Percentiles rank a stretch among this genome's conserved stretches.
Evolutionary conservation across 2,888 invertebrate species (phyloP).

Genomic region (Pilophorus perplexus): DNA sequence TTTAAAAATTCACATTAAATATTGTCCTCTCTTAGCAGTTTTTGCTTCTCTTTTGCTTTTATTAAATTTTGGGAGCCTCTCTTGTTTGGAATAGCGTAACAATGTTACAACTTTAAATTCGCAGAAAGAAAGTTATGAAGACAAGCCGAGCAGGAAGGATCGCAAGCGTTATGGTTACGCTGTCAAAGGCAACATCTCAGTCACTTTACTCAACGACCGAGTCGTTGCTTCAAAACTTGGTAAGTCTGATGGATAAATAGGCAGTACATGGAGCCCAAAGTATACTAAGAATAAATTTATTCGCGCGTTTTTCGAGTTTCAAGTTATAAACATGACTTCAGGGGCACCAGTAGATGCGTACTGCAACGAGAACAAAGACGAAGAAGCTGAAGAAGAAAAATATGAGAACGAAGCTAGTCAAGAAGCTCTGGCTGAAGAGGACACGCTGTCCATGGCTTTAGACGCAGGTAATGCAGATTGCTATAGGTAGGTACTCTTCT

Average conservation of each 20-base stretch:
- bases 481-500: not conserved
- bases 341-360: slow-evolving; percentile 17
- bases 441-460: slow-evolving; percentile 30
- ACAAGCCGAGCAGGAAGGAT: slow-evolving; percentile 2
- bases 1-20: too few relatives aligned
- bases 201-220: slow-evolving; percentile 43
- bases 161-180: slow-evolving; percentile 16
- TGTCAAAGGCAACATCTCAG: slow-evolving; percentile 38
- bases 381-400: slow-evolving; percentile 13
- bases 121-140: slow-evolving; percentile 21
- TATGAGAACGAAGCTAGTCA: slow-evolving; percentile 32
- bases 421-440: slow-evolving; percentile 11
- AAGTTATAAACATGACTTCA: too few relatives aligned
- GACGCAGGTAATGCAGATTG: slow-evolving; percentile 7
- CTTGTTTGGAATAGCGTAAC: too few relatives aligned
- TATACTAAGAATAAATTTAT: too few relatives aligned
- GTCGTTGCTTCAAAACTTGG: slow-evolving; percentile 36
- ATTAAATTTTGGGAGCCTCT: too few relatives aligned
- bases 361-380: slow-evolving; percentile 1
- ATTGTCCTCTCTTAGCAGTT: too few relatives aligned
- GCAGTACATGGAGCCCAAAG: too few relatives aligned
- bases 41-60: not conserved
- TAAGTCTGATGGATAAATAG: too few relatives aligned
- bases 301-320: too few relatives aligned
- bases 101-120: too few relatives aligned